Conservation (phyloP, 2,888 invertebrate species). For the Drosophila merina region DNA sequence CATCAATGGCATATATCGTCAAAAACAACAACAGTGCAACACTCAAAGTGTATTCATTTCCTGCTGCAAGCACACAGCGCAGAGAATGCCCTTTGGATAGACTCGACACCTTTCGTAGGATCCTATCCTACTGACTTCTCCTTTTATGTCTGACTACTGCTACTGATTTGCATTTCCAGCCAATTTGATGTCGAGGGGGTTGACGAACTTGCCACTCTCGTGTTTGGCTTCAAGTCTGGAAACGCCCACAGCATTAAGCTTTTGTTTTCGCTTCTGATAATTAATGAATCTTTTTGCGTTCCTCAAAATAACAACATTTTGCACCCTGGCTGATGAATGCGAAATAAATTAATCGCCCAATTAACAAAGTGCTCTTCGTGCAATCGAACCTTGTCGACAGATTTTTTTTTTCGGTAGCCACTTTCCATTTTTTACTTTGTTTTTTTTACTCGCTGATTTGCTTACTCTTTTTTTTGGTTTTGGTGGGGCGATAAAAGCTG, state of each 20-base stretch:
- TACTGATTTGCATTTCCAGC: constrained; percentile 22
- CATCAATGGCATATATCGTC: too few species aligned
- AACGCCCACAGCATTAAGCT: constrained; percentile 8
- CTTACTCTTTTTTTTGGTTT: constrained; percentile 2
- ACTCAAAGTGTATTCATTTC: constrained; percentile 45
- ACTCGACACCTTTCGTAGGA: constrained; percentile 27
- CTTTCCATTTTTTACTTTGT: constrained; percentile 2
- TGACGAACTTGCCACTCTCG: constrained; percentile 6
- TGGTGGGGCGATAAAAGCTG: background rate
- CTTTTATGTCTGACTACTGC: background rate
- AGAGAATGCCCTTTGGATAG: constrained; percentile 4
- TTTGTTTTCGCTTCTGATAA: constrained; percentile 16
- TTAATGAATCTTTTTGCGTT: constrained; percentile 20
- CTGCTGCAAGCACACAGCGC: constrained; percentile 15
- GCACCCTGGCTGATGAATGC: constrained; percentile 29
- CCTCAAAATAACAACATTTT: constrained; percentile 22
- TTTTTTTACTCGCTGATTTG: constrained; percentile 1
- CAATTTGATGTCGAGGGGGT: constrained; percentile 13
- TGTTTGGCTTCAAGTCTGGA: background rate
- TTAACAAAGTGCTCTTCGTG: constrained; percentile 30
- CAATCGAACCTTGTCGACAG: constrained; percentile 12
- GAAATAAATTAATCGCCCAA: constrained; percentile 40
- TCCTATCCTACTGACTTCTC: background rate
- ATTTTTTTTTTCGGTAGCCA: constrained; percentile 1
- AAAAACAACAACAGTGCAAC: constrained; percentile 14